Percentiles rank a stretch among this genome's conserved stretches.
Evolutionary conservation across 1,140 invertebrate genomes (phyloP).

Genomic region (Laodelphax striatellus): DNA sequence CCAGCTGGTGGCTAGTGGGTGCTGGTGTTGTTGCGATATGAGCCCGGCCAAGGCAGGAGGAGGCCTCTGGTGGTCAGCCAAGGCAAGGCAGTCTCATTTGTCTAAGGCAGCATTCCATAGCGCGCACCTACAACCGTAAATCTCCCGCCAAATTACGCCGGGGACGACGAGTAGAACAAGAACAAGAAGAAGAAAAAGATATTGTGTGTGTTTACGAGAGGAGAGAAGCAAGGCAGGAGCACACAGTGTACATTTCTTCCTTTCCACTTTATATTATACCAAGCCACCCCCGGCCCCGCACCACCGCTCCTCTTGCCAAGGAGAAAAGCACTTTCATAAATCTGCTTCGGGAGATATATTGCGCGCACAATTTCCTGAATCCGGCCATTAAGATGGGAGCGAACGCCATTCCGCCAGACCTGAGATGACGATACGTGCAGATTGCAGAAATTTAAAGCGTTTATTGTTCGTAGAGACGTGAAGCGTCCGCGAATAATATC

Average conservation of each 20-base stretch:
- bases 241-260: slow-evolving; percentile 5
- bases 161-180: neutral
- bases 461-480: slow-evolving; percentile 2
- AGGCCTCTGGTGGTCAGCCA: neutral
- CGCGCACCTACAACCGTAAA: neutral
- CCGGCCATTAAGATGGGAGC: slow-evolving; percentile 10
- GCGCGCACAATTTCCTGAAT: slow-evolving; percentile 10
- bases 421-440: slow-evolving; percentile 11
- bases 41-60: too few species aligned
- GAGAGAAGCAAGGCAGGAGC: neutral
- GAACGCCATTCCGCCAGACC: slow-evolving; percentile 2
- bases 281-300: neutral
- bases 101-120: neutral
- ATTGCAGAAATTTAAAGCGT: slow-evolving; percentile 8
- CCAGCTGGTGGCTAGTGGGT: too few species aligned
- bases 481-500: slow-evolving; percentile 8
- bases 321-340: slow-evolving; percentile 11
- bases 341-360: slow-evolving; percentile 7
- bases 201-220: slow-evolving; percentile 2
- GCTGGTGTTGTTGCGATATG: too few species aligned
- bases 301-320: neutral
- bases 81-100: neutral
- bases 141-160: neutral
- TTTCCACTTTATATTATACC: slow-evolving; percentile 8
- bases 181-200: neutral